These are phyloP conservation scores for Cephonodes hylas DNA, from an alignment of 2,888 invertebrate genomes.

Conservation along the genomic window DNA sequence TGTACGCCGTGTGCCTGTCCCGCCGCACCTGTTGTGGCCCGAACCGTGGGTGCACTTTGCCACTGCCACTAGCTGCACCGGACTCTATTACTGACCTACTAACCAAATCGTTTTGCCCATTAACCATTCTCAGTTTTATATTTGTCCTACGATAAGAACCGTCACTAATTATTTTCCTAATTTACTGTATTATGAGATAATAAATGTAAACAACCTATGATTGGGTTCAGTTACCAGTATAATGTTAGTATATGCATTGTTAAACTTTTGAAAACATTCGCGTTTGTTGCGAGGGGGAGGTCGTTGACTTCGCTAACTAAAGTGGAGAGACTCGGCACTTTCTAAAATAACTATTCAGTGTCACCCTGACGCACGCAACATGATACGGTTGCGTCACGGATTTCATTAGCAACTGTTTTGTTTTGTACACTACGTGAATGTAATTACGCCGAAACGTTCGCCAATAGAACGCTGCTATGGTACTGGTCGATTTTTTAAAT, in stretches of 20 bases:
- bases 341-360: conserved; percentile 76
- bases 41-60: too few species aligned
- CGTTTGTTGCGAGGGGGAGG: conserved; percentile 36
- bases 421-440: conserved; percentile 20
- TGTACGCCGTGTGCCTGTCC: conserved; percentile 26
- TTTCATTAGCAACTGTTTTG: conserved; percentile 45
- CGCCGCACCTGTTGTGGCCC: conserved; percentile 42
- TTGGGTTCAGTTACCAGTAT: not conserved
- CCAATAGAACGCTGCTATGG: not conserved
- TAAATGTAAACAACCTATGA: conserved; percentile 12
- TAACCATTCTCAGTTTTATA: conserved; percentile 32
- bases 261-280: conserved; percentile 2
- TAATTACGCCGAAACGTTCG: conserved; percentile 16
- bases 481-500: not conserved
- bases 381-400: conserved; percentile 57
- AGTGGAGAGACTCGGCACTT: conserved; percentile 64
- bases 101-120: conserved; percentile 58
- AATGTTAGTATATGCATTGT: not conserved
- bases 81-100: conserved; percentile 59
- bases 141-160: conserved; percentile 32
- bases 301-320: conserved; percentile 60
- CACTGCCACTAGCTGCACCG: conserved; percentile 11
- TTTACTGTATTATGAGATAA: conserved; percentile 38
- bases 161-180: conserved; percentile 39
- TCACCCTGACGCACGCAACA: conserved; percentile 71